Evolutionary conservation across 1,140 invertebrate species (phyloP), one percentile per base, ranked within the genome.

Genomic region (Phocides pigmalion): DNA sequence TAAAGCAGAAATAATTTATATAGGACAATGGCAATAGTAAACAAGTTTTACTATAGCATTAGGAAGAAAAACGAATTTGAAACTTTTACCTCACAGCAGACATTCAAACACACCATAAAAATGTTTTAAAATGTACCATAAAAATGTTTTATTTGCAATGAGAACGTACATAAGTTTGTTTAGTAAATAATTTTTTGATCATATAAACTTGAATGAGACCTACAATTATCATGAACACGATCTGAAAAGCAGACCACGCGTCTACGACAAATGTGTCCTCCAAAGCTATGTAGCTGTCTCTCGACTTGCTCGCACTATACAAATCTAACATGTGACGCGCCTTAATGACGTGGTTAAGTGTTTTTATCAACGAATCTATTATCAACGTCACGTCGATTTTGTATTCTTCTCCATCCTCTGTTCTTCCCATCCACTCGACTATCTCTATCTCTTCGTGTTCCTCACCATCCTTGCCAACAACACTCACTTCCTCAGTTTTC

Each of bases 261-360:
- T 91, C 89, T 0, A 91, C 84, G 25, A 91, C 79, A 47, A 90
- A 90, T 2, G 83, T 89, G 22, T 89, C 87, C 72, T 89, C 81
- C 19, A 82, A 72, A 0, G 86, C 89, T 6, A 81, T 17, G 67
- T 91, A 83, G 41, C 72, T 82, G 62, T 91, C 89, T 6, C 84
- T 66, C 1, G 87, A 72, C 42, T 84, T 87, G 11, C 35, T 67
- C 0, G 87, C 87, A n/a, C 75, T 74, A 39, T 89, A 84, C 42
- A 78, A 41, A 32, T 87, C 83, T 20, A 91, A 59, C 70, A 84
- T 70, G 59, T 84, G 82, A 11, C 87, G 75, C 4, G 86, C 87
- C 11, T 76, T 76, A 0, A 82, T 53, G 8, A 91, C 83, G 28
- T 82, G 72, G 15, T 73, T 66, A 3, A 89, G 66, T 1, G 73